Conservation (phyloP, 64 coral and sea anemone species). For the Platygyra sinensis region DNA sequence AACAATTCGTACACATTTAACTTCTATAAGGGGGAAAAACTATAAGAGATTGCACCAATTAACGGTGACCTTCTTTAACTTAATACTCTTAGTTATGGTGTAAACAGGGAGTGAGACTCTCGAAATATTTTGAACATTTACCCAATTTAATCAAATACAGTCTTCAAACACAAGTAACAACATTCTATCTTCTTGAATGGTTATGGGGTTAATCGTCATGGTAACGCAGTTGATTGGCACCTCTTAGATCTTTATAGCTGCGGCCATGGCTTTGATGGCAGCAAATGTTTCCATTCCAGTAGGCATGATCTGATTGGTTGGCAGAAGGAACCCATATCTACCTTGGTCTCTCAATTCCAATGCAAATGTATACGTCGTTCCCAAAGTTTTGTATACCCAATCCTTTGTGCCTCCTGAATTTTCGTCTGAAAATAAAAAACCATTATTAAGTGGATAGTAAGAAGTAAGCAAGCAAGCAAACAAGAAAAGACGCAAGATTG, state of each 20-base stretch:
- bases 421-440: constrained; percentile 48
- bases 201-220: not conserved
- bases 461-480: too few species aligned
- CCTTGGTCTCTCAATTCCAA: constrained; percentile 84
- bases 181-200: not conserved
- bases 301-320: constrained; percentile 87
- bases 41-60: too few species aligned
- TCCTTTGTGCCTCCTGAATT: constrained; percentile 83
- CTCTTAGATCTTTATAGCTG: constrained; percentile 51
- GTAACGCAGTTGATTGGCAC: not conserved
- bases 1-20: too few species aligned
- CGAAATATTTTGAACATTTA: too few species aligned
- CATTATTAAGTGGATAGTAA: not conserved
- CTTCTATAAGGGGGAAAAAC: too few species aligned
- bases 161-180: not conserved
- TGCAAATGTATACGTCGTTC: constrained; percentile 77
- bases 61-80: too few species aligned
- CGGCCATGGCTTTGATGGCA: constrained; percentile 82
- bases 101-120: too few species aligned
- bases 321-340: constrained; percentile 72
- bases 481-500: too few species aligned
- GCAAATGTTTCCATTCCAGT: constrained; percentile 93
- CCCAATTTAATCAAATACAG: not conserved
- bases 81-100: too few species aligned
- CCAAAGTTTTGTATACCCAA: constrained; percentile 71